phyloP scores from a whole-genome alignment of 1,140 invertebrate genomes.

The Paraescarpia echinospica region DNA sequence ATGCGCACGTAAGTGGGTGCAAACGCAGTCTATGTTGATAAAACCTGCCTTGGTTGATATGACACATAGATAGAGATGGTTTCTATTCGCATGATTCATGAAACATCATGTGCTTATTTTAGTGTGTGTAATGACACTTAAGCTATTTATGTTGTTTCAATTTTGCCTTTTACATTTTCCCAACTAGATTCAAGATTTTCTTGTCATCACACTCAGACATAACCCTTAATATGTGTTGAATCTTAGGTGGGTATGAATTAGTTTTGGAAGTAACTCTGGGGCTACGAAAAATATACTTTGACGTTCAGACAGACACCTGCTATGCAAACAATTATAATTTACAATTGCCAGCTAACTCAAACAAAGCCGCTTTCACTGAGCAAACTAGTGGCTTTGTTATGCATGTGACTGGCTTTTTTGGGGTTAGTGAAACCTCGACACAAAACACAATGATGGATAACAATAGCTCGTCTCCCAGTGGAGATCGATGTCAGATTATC shows the following conservation, averaged over 20 bases:
- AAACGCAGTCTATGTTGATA: neutral
- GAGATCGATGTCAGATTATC: neutral
- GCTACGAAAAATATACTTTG: neutral
- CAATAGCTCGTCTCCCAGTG: neutral
- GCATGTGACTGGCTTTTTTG: neutral
- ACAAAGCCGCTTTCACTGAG: neutral
- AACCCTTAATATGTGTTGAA: neutral
- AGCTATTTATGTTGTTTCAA: neutral
- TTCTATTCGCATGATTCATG: neutral
- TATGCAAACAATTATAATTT: too few species aligned
- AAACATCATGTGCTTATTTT: neutral
- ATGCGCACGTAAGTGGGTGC: neutral
- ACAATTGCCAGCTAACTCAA: neutral
- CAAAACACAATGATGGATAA: neutral
- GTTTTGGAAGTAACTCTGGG: neutral
- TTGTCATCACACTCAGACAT: neutral
- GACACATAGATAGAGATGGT: neutral
- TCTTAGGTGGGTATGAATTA: neutral
- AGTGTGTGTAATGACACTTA: neutral
- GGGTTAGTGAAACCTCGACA: neutral
- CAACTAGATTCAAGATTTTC: too few species aligned
- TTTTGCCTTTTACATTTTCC: too few species aligned
- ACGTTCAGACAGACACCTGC: neutral
- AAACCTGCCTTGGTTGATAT: neutral
- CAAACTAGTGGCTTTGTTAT: neutral